phyloP scores from a whole-genome alignment of 1,140 invertebrate genomes.

The Solenopsis fugax region DNA sequence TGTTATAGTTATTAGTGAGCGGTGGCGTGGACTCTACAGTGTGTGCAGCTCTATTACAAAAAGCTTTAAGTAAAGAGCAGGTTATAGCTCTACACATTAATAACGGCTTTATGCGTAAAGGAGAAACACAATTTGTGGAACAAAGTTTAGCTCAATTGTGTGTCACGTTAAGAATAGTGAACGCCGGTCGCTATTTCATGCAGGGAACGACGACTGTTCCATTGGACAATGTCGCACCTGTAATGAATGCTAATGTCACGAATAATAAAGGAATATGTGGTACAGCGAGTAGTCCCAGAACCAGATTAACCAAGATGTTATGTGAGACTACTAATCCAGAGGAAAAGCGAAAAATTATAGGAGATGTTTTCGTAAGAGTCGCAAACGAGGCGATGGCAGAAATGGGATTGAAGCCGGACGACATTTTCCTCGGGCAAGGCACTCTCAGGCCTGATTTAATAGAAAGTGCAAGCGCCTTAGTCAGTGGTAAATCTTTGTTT shows the following conservation, averaged over 20 bases:
- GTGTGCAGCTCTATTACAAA: constrained; percentile 97
- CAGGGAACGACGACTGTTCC: constrained; percentile 93
- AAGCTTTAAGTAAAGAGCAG: constrained; percentile 95
- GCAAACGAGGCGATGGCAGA: constrained; percentile 94
- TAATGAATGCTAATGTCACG: constrained; percentile 87
- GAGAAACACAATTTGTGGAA: constrained; percentile 96
- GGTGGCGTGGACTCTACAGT: constrained; percentile 99
- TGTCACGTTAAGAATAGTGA: constrained; percentile 94
- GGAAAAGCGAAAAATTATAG: constrained; percentile 99
- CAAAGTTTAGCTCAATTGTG: constrained; percentile 95
- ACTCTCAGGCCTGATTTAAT: constrained; percentile 99
- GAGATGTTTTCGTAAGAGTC: constrained; percentile 98
- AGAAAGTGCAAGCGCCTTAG: constrained; percentile 97
- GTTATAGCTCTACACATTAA: constrained; percentile 99
- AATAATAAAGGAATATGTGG: constrained; percentile 84
- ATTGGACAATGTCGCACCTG: constrained; percentile 87
- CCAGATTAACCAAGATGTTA: constrained; percentile 94
- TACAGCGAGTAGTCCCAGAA: constrained; percentile 87
- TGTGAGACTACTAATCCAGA: constrained; percentile 96
- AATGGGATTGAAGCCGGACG: constrained; percentile 94
- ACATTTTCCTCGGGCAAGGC: constrained; percentile 95
- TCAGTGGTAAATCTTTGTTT: constrained; percentile 88
- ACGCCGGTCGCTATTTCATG: constrained; percentile 91
- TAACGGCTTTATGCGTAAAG: constrained; percentile 99
- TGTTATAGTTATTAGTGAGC: constrained; percentile 94